phyloP scores from a whole-genome alignment of 2,113 vertebrate species.

The Felis catus region DNA sequence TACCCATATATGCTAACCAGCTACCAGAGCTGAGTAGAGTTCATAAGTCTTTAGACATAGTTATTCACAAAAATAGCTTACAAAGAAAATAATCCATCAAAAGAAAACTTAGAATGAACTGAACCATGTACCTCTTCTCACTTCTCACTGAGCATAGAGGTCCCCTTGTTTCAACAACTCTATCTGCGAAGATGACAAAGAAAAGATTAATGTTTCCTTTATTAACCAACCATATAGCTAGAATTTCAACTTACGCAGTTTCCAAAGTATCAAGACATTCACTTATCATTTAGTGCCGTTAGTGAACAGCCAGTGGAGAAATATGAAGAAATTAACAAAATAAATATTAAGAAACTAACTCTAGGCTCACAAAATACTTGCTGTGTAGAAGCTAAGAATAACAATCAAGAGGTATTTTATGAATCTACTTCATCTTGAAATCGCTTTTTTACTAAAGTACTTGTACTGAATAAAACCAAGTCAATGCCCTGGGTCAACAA shows the following conservation, averaged over 20 bases:
- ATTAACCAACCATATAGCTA: constrained; percentile 31
- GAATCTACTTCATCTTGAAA: constrained; percentile 18
- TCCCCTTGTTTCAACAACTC: constrained; percentile 66
- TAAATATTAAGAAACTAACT: background rate
- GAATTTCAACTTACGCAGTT: background rate
- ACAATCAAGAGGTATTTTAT: constrained; percentile 23
- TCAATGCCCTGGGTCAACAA: background rate
- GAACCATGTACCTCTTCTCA: constrained; percentile 78
- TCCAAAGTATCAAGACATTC: constrained; percentile 28
- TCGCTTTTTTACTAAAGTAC: constrained; percentile 19
- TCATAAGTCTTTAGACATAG: background rate
- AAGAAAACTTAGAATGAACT: constrained; percentile 39
- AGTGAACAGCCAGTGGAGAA: background rate
- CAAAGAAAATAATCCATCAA: constrained; percentile 44
- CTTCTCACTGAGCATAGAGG: constrained; percentile 57
- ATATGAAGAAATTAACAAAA: background rate
- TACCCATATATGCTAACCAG: background rate
- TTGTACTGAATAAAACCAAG: background rate
- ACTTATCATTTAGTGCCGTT: background rate
- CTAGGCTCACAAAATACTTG: constrained; percentile 35
- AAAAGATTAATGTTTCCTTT: constrained; percentile 55
- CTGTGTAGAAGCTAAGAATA: background rate
- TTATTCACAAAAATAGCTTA: background rate
- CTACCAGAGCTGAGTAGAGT: background rate
- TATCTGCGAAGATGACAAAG: constrained; percentile 67